phyloP scores from a whole-genome alignment of 35 echinoderm and acorn worm species.

The Heliocidaris erythrogramma region DNA sequence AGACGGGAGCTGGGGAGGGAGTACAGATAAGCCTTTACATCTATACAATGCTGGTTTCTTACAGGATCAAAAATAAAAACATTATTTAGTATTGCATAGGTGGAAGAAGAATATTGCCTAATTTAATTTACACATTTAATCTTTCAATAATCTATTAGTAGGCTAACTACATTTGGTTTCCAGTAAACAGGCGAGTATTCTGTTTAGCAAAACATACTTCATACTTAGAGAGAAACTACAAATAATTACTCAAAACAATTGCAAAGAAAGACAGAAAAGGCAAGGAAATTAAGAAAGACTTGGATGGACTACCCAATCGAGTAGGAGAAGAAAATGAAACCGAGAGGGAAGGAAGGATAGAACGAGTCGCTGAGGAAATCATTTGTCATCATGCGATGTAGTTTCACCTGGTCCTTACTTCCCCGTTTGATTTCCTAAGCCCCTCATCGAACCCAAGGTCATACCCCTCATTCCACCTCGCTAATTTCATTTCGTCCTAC shows the following conservation, averaged over 20 bases:
- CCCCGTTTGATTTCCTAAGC: constrained; percentile 23
- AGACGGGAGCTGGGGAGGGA: not conserved
- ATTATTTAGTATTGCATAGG: too few relatives aligned
- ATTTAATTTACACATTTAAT: too few relatives aligned
- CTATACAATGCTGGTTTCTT: too few relatives aligned
- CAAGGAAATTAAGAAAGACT: not conserved
- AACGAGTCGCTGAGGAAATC: not conserved
- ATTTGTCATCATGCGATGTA: not conserved
- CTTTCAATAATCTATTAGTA: too few relatives aligned
- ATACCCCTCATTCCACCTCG: not conserved
- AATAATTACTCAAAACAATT: not conserved
- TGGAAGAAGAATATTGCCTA: too few relatives aligned
- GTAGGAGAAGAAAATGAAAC: not conserved
- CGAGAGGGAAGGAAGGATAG: not conserved
- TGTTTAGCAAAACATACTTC: not conserved
- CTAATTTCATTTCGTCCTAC: constrained; percentile 34
- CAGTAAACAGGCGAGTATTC: too few relatives aligned
- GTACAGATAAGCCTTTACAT: too few relatives aligned
- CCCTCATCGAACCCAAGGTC: constrained; percentile 26
- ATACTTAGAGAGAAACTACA: not conserved
- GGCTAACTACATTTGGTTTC: too few relatives aligned
- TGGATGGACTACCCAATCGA: not conserved
- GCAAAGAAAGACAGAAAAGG: not conserved
- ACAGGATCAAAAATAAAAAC: too few relatives aligned
- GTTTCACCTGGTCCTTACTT: not conserved